Percentiles rank a stretch among this genome's conserved stretches.
These are phyloP conservation scores for Zenarchopterus dispar DNA, from an alignment of 2,797 vertebrate genomes.

Conservation along the genomic window DNA sequence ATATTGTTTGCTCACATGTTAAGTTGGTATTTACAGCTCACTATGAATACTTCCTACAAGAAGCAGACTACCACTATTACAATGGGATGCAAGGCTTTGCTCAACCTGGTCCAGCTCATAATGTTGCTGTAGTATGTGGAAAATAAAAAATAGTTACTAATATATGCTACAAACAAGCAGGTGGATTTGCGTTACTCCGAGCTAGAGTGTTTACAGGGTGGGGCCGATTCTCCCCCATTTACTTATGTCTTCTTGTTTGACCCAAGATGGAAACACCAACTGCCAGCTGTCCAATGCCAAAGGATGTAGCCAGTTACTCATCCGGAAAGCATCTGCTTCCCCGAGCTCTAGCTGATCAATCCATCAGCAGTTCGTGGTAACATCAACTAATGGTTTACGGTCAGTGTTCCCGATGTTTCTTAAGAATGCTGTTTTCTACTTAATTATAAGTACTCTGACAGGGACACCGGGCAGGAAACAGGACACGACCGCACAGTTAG, in stretches of 20 bases:
- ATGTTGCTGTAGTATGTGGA: neutral
- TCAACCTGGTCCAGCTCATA: slow-evolving; percentile 11
- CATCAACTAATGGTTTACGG: neutral
- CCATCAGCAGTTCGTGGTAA: too few relatives aligned
- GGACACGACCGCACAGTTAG: slow-evolving; percentile 45
- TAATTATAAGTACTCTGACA: neutral
- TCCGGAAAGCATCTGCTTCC: slow-evolving; percentile 37
- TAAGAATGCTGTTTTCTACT: neutral
- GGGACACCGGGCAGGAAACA: slow-evolving; percentile 28
- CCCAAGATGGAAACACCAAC: slow-evolving; percentile 67
- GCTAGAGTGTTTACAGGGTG: slow-evolving; percentile 45
- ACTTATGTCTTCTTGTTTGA: slow-evolving; percentile 50
- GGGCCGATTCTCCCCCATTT: slow-evolving; percentile 38
- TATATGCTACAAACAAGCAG: neutral
- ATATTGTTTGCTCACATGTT: neutral
- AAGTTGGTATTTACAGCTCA: neutral
- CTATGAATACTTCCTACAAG: neutral
- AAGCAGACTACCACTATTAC: neutral
- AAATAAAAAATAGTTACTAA: neutral
- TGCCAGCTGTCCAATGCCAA: slow-evolving; percentile 27
- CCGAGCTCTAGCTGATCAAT: neutral
- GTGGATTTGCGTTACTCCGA: slow-evolving; percentile 11
- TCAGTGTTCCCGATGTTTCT: neutral
- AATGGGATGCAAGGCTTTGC: neutral
- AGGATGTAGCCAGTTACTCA: slow-evolving; percentile 29